phyloP scores from a whole-genome alignment of 92 coral and sea anemone species.

The Porites cylindrica region DNA sequence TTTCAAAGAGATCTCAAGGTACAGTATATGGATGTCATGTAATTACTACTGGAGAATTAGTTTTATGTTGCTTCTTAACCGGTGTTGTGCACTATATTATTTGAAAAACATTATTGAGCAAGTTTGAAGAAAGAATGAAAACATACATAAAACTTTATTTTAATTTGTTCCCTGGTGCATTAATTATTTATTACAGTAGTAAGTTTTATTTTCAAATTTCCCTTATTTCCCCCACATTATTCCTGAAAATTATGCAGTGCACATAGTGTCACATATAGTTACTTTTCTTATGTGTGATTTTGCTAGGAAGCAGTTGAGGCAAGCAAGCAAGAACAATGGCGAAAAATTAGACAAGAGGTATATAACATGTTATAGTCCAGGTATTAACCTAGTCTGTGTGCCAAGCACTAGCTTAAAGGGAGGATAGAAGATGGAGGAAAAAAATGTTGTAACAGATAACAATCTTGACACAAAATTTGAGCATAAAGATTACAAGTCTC shows the following conservation, averaged over 20 bases:
- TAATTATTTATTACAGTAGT: neutral
- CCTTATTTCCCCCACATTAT: neutral
- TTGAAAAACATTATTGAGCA: neutral
- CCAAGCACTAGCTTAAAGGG: too few species aligned
- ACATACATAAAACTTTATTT: too few species aligned
- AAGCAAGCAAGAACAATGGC: conserved; percentile 43
- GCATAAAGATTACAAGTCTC: too few species aligned
- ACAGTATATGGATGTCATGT: neutral
- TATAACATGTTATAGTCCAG: too few species aligned
- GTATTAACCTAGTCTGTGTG: too few species aligned
- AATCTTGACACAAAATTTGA: too few species aligned
- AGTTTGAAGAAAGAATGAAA: too few species aligned
- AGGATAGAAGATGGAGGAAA: too few species aligned
- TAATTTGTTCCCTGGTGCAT: too few species aligned
- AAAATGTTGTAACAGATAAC: too few species aligned
- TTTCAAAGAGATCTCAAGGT: conserved; percentile 88
- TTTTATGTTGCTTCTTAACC: neutral
- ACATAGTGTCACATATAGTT: neutral
- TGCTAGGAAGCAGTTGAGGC: conserved; percentile 63
- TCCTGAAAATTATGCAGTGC: neutral
- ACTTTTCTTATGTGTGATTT: neutral
- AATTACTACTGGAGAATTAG: neutral
- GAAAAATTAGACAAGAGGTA: neutral
- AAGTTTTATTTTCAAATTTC: too few species aligned
- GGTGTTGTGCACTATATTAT: neutral